Percentiles rank a stretch among this genome's conserved stretches.
Evolutionary conservation across 2,888 invertebrate genomes (phyloP).

Genomic region (Sericinus montela): DNA sequence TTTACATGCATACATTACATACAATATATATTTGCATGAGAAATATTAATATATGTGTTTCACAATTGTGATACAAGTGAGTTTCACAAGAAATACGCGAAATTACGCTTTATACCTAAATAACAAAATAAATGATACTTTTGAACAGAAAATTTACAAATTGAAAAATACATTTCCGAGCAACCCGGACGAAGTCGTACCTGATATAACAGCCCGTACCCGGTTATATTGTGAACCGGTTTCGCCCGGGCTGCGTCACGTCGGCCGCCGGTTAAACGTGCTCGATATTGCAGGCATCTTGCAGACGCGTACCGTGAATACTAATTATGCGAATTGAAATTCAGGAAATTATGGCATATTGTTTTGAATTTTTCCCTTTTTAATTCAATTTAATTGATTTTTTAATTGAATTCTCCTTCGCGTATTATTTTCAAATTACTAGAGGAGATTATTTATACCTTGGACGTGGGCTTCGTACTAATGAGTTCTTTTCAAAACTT

Average conservation of each 20-base stretch:
- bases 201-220: constrained; percentile 1
- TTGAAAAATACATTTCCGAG: not conserved
- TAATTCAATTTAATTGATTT: no score
- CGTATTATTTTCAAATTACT: not conserved
- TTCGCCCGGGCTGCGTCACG: constrained; percentile 7
- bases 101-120: no score
- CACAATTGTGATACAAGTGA: no score
- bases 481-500: no score
- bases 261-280: constrained; percentile 17
- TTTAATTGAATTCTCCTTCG: not conserved
- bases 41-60: no score
- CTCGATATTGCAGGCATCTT: constrained; percentile 10
- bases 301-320: constrained; percentile 4
- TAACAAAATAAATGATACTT: no score
- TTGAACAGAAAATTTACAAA: not conserved
- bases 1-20: no score
- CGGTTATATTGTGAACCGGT: constrained; percentile 11
- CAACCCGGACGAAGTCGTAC: not conserved
- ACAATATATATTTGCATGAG: no score
- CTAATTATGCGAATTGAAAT: constrained; percentile 6
- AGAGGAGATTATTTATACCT: no score
- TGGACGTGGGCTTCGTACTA: no score
- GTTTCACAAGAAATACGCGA: no score
- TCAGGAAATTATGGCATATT: constrained; percentile 7
- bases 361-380: constrained; percentile 12